Conservation (phyloP, 2,113 vertebrate genomes). For the Mellivora capensis region DNA sequence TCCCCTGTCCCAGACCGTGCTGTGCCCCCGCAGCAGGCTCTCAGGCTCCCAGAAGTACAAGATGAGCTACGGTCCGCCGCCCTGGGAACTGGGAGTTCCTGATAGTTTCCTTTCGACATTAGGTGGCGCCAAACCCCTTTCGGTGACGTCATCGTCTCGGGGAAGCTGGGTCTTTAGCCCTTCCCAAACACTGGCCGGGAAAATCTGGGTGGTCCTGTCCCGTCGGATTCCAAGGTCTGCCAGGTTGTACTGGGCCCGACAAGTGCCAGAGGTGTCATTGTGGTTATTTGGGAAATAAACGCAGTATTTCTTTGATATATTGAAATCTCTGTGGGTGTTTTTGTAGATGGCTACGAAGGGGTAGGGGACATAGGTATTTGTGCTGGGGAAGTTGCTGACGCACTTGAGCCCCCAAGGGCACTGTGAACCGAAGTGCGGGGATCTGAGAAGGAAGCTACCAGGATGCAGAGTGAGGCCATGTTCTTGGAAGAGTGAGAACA, state of each 20-base stretch:
- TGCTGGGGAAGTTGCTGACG: not conserved
- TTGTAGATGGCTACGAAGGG: not conserved
- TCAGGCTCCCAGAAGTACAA: not conserved
- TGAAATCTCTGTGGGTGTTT: not conserved
- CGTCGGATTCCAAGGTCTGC: not conserved
- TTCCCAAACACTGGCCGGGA: not conserved
- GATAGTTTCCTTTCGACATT: slow-evolving; percentile 20
- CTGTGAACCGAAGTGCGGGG: not conserved
- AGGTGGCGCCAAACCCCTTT: slow-evolving; percentile 50
- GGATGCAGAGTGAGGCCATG: not conserved
- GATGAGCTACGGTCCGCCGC: not conserved
- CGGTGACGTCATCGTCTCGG: not conserved
- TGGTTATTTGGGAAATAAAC: not conserved
- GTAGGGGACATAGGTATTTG: not conserved
- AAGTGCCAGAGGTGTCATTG: not conserved
- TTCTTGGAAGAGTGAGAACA: not conserved
- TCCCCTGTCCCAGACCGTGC: not conserved
- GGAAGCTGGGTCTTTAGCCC: not conserved
- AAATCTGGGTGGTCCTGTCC: not conserved
- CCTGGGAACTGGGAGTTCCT: not conserved
- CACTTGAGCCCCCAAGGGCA: not conserved
- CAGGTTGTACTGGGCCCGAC: not conserved
- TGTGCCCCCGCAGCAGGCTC: not conserved
- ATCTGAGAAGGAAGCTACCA: not conserved
- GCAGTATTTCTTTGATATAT: not conserved